These are phyloP conservation scores for Melolontha melolontha DNA, from an alignment of 2,888 invertebrate genomes.

Conservation along the genomic window DNA sequence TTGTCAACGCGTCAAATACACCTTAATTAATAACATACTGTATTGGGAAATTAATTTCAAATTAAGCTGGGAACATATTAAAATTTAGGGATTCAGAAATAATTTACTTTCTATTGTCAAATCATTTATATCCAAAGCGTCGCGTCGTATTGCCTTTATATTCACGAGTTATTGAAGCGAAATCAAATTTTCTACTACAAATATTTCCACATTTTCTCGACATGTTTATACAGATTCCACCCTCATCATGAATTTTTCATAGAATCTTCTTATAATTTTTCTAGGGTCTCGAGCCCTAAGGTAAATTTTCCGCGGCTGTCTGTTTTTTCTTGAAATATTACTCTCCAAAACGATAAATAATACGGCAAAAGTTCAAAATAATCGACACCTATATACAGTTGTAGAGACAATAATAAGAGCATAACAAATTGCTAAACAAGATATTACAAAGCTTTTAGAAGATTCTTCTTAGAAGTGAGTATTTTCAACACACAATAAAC, in stretches of 20 bases:
- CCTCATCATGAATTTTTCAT: constrained; percentile 35
- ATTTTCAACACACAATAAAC: too few relatives aligned
- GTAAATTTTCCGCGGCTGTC: constrained; percentile 3
- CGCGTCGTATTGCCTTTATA: neutral
- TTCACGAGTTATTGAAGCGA: constrained; percentile 9
- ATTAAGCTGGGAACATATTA: too few relatives aligned
- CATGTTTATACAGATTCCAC: constrained; percentile 31
- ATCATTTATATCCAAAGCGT: neutral
- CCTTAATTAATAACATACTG: too few relatives aligned
- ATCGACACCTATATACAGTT: too few relatives aligned
- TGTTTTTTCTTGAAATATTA: constrained; percentile 26
- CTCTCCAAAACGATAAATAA: neutral
- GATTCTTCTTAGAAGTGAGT: too few relatives aligned
- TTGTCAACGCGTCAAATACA: too few relatives aligned
- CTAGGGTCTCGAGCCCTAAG: constrained; percentile 9
- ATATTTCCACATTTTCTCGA: constrained; percentile 27
- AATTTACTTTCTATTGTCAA: neutral
- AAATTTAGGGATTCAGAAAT: neutral
- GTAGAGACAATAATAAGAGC: too few relatives aligned
- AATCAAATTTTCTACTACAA: constrained; percentile 32
- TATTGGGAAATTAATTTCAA: too few relatives aligned
- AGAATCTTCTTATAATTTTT: constrained; percentile 23
- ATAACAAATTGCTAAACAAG: too few relatives aligned
- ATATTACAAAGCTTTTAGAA: too few relatives aligned
- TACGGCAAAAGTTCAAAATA: too few relatives aligned